Evolutionary conservation across 2,888 invertebrate species (phyloP), one percentile per base, ranked within the genome.

Genomic region (Acanthoscelides obtectus): DNA sequence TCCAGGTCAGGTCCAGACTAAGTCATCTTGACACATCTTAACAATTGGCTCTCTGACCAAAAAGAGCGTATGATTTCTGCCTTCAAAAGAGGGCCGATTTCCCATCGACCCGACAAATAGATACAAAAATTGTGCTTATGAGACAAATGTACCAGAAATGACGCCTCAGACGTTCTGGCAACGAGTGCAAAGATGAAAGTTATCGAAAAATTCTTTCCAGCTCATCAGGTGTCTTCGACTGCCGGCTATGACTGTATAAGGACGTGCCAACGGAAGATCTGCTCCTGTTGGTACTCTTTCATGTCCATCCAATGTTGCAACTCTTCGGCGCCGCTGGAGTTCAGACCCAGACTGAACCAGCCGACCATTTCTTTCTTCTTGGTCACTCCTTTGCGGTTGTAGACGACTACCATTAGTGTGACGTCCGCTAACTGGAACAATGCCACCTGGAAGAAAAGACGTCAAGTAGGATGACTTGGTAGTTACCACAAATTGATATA

Each of bases 321-420:
- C 85, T 97, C 96, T 83, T 97, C 97, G 70, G 96, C 93, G 22
- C 97, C 96, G 71, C 96, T 96, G 78, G 95, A 93, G 87, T 94
- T 96, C 84, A 95, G 89, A 5, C 98, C 98, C 72, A 98, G 86
- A 74, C 96, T 94, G 87, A 98, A 96, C 97, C 98, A 98, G 74
- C 98, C 98, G 78, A 98, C 94, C 94, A 97, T 95, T 86, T 98
- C 97, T 83, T 97, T 95, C 78, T 95, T 93, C 84, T 97, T 98
- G 78, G 93, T 93, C 84, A 97, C 95, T 78, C 96, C 93, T 76
- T 95, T 93, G 84, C 96, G 94, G 82, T 92, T 92, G 89, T 97
- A 97, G 72, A 97, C 95, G 0, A 96, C 95, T 75, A 97, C 91
- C 93, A 97, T 96, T 77, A 98, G 88, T 0, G 97, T 98, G 70